These are phyloP conservation scores for Scomber japonicus DNA, from an alignment of 2,113 vertebrate genomes.

Conservation along the genomic window DNA sequence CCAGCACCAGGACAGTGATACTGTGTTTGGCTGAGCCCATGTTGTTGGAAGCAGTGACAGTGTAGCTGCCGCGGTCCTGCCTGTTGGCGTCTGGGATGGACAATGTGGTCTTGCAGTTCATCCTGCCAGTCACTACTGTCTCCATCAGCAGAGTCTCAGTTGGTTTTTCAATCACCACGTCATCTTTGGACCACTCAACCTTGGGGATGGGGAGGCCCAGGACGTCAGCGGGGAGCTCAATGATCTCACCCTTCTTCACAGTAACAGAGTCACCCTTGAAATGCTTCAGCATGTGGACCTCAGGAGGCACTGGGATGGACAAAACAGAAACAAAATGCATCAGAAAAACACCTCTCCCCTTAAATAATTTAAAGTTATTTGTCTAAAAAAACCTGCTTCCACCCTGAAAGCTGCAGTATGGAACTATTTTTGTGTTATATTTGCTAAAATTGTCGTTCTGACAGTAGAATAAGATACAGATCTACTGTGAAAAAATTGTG, in stretches of 20 bases:
- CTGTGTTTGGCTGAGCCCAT: constrained; percentile 91
- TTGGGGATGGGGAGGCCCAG: constrained; percentile 96
- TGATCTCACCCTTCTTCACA: constrained; percentile 91
- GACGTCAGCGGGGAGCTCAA: constrained; percentile 94
- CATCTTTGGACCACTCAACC: constrained; percentile 96
- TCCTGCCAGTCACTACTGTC: constrained; percentile 90
- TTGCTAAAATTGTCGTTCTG: too few species aligned
- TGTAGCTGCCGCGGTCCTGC: constrained; percentile 90
- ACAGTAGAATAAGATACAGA: too few species aligned
- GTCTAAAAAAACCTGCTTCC: too few species aligned
- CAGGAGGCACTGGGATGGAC: constrained; percentile 67
- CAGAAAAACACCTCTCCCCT: neutral
- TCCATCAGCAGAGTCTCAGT: constrained; percentile 88
- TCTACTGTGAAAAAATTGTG: too few species aligned
- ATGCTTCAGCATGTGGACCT: constrained; percentile 86
- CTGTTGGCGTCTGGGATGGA: constrained; percentile 86
- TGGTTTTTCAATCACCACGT: constrained; percentile 88
- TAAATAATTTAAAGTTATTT: too few species aligned
- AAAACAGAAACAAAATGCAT: neutral
- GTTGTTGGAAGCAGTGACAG: constrained; percentile 91
- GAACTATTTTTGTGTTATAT: too few species aligned
- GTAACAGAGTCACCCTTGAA: constrained; percentile 93
- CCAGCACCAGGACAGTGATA: constrained; percentile 90
- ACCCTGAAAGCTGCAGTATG: too few species aligned
- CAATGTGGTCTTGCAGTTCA: constrained; percentile 90